Evolutionary conservation across 2,113 vertebrate species (phyloP).

Genomic region (Herpetotheres cachinnans): DNA sequence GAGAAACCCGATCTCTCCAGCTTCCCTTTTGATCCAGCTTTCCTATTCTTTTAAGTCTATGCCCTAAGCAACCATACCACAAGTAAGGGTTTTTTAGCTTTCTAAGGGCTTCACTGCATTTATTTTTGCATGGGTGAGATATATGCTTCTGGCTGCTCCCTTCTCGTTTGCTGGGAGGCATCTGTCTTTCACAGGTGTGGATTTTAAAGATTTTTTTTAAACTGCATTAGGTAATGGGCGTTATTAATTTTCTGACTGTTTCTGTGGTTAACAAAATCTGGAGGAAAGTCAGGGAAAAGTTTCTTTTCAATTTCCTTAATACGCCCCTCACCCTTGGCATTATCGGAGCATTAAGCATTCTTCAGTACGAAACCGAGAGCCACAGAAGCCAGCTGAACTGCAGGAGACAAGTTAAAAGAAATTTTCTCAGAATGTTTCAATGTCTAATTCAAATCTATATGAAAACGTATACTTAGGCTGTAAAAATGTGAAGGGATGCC

Average conservation of each 20-base stretch:
- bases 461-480: neutral
- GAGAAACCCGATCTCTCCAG: neutral
- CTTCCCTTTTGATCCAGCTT: neutral
- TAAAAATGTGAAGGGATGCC: neutral
- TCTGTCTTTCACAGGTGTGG: neutral
- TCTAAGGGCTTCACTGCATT: neutral
- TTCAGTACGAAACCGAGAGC: neutral
- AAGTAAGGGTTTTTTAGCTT: neutral
- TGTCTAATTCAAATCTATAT: neutral
- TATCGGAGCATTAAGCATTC: neutral
- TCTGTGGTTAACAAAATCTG: neutral
- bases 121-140: neutral
- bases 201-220: neutral
- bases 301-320: neutral
- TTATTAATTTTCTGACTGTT: neutral
- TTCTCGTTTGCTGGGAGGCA: neutral
- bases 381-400: neutral
- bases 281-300: neutral
- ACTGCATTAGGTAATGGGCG: neutral
- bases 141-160: neutral
- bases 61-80: neutral
- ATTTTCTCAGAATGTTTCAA: constrained; percentile 13
- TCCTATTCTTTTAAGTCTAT: neutral
- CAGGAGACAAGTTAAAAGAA: neutral
- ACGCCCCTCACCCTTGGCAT: neutral